phyloP scores from a whole-genome alignment of 2,888 invertebrate species.

The Ophion costatus region DNA sequence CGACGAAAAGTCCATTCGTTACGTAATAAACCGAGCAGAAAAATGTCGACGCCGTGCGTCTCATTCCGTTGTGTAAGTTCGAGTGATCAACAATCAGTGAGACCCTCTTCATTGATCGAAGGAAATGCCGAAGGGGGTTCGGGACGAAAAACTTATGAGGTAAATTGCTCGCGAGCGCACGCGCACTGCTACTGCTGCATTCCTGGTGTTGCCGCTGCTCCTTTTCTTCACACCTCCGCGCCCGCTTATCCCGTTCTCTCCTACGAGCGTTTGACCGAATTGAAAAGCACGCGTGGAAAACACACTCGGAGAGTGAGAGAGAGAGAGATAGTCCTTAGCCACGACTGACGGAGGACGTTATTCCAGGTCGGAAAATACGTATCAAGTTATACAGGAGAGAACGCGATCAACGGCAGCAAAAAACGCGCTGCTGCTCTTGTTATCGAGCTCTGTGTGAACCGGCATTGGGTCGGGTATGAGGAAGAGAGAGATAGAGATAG shows the following conservation, averaged over 20 bases:
- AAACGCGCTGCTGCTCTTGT: slow-evolving; percentile 28
- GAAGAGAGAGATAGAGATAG: slow-evolving; percentile 13
- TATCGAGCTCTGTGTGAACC: slow-evolving; percentile 20
- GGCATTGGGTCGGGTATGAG: slow-evolving; percentile 13
- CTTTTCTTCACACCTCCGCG: slow-evolving; percentile 23
- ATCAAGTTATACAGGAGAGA: neutral
- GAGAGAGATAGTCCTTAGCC: slow-evolving; percentile 8
- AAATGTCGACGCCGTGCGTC: neutral
- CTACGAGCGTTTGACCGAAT: slow-evolving; percentile 20
- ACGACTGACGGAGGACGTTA: neutral
- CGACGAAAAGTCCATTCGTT: neutral
- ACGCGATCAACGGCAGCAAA: slow-evolving; percentile 37
- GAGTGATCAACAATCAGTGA: neutral
- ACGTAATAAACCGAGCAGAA: neutral
- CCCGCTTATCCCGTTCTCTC: slow-evolving; percentile 40
- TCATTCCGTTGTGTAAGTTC: neutral
- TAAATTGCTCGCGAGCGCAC: slow-evolving; percentile 76
- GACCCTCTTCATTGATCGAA: neutral
- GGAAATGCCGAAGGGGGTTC: neutral
- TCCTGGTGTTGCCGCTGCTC: slow-evolving; percentile 52
- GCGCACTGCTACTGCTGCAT: slow-evolving; percentile 74
- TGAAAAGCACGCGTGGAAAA: slow-evolving; percentile 2
- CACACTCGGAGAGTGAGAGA: slow-evolving; percentile 6
- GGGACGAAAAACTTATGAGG: slow-evolving; percentile 67
- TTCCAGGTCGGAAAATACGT: neutral